A percentile compares a stretch with the other conserved stretches of the same genome.
phyloP scores from a whole-genome alignment of 2,888 invertebrate species.

The Clivina fossor region DNA sequence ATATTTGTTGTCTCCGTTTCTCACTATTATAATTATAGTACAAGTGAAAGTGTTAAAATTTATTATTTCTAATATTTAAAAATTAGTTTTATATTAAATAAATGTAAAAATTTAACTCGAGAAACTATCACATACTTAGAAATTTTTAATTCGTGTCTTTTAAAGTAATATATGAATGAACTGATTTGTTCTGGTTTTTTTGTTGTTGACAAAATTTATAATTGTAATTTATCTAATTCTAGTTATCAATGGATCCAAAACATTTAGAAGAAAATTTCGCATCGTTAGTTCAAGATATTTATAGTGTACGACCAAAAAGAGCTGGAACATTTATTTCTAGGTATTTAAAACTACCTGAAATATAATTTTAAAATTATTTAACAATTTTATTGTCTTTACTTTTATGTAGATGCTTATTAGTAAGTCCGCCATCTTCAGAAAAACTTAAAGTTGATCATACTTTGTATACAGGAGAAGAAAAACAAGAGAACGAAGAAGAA shows the following conservation, averaged over 20 bases:
- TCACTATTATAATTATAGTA: not conserved
- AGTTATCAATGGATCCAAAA: conserved; percentile 73
- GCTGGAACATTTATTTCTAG: conserved; percentile 70
- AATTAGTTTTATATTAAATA: not conserved
- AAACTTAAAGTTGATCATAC: conserved; percentile 66
- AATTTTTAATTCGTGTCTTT: too few species aligned
- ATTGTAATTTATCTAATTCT: conserved; percentile 43
- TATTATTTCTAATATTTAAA: too few species aligned
- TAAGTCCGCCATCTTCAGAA: conserved; percentile 67
- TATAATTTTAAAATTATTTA: not conserved
- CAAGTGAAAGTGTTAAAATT: not conserved
- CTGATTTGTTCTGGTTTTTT: too few species aligned
- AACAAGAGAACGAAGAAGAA: conserved; percentile 40
- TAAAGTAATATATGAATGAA: too few species aligned
- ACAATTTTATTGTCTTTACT: too few species aligned
- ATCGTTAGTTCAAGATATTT: conserved; percentile 65
- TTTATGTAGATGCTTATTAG: conserved; percentile 64
- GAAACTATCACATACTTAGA: too few species aligned
- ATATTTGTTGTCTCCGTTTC: not conserved
- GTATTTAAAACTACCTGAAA: conserved; percentile 51
- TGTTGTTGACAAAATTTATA: too few species aligned
- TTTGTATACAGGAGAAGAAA: conserved; percentile 43
- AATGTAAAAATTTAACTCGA: too few species aligned
- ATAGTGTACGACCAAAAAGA: conserved; percentile 66
- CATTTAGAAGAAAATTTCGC: conserved; percentile 74